phyloP scores from a whole-genome alignment of 2,797 vertebrate species.

The Streptopelia turtur region DNA sequence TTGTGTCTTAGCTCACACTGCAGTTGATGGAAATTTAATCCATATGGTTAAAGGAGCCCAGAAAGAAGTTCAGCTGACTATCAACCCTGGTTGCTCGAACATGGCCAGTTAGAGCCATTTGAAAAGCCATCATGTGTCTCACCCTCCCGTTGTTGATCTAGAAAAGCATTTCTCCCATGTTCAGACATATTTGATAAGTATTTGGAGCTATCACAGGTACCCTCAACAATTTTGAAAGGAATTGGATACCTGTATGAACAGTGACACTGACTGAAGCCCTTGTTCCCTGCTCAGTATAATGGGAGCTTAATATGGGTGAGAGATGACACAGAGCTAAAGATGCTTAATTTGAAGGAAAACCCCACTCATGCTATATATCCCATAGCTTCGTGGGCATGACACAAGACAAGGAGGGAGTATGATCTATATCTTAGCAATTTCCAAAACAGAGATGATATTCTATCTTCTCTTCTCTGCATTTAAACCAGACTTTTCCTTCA shows the following conservation, averaged over 20 bases:
- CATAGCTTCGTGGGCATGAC: rapidly evolving
- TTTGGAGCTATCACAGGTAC: not conserved
- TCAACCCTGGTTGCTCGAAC: not conserved
- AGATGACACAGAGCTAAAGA: not conserved
- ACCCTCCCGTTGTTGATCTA: not conserved
- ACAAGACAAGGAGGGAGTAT: not conserved
- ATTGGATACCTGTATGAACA: not conserved
- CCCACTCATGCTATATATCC: not conserved
- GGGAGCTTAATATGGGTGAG: not conserved
- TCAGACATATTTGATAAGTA: not conserved
- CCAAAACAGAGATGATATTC: not conserved
- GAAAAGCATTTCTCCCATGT: not conserved
- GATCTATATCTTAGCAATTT: not conserved
- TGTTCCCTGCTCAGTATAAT: not conserved
- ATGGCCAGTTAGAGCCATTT: not conserved
- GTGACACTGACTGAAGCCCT: not conserved
- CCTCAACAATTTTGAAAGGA: not conserved
- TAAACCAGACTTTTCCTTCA: not conserved
- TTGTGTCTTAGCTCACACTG: not conserved
- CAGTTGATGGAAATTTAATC: not conserved
- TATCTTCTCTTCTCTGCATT: not conserved
- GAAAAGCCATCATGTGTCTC: not conserved
- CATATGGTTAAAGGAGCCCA: not conserved
- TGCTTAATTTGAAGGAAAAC: not conserved
- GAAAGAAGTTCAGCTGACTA: not conserved